phyloP scores from a whole-genome alignment of 2,113 vertebrate genomes.

The Glaucidium brasilianum region DNA sequence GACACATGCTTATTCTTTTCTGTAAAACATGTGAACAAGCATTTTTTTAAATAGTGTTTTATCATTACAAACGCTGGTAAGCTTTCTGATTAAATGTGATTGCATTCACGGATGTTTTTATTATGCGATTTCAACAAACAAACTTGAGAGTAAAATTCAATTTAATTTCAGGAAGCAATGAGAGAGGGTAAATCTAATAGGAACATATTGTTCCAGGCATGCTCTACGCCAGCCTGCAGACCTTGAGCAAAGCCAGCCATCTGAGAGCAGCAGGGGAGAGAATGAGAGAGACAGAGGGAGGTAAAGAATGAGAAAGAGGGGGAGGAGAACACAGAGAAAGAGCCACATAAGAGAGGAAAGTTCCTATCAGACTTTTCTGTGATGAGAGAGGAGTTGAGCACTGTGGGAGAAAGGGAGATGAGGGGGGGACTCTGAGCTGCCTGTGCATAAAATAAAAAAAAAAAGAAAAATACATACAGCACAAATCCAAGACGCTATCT shows the following conservation, averaged over 20 bases:
- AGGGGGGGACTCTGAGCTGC: constrained; percentile 8
- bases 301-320: constrained; percentile 4
- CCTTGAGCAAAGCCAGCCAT: constrained; percentile 31
- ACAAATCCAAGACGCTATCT: background rate
- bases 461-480: background rate
- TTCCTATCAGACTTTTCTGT: constrained; percentile 23
- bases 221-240: constrained; percentile 33
- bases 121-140: constrained; percentile 63
- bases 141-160: constrained; percentile 67
- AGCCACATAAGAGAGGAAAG: constrained; percentile 15
- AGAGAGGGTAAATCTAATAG: constrained; percentile 51
- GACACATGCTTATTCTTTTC: constrained; percentile 35
- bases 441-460: background rate
- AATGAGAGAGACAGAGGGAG: constrained; percentile 17
- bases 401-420: background rate
- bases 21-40: background rate
- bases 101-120: constrained; percentile 59
- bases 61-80: background rate
- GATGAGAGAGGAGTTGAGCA: background rate
- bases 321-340: constrained; percentile 2
- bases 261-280: constrained; percentile 20
- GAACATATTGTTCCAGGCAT: constrained; percentile 58
- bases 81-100: constrained; percentile 37
- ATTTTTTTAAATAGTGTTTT: background rate
- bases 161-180: constrained; percentile 64